Percentiles rank a stretch among this genome's conserved stretches.
Evolutionary conservation across 1,140 invertebrate genomes (phyloP).

Genomic region (Heliconius eleuchia): DNA sequence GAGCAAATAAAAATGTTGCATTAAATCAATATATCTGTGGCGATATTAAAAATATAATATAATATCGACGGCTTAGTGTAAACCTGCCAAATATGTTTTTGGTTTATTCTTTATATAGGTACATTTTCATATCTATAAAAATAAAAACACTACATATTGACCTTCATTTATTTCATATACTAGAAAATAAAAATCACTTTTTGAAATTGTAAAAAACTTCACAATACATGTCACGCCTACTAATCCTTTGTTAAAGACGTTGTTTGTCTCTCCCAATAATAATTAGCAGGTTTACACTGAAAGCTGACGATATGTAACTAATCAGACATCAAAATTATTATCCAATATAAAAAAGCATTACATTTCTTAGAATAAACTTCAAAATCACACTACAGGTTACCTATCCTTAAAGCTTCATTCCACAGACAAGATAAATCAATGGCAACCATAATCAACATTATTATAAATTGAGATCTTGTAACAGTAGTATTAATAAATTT

Average conservation of each 20-base stretch:
- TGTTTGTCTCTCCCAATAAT: too few species aligned
- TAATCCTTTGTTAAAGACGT: too few species aligned
- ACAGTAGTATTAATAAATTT: neutral
- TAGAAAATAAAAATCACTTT: too few species aligned
- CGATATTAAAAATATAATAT: slow-evolving; percentile 9
- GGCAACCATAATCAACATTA: slow-evolving; percentile 9
- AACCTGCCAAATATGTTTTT: too few species aligned
- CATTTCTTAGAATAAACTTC: slow-evolving; percentile 8
- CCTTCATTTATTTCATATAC: too few species aligned
- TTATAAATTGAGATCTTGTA: slow-evolving; percentile 11
- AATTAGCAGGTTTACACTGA: too few species aligned
- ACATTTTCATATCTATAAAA: too few species aligned
- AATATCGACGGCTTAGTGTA: neutral
- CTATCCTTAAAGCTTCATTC: slow-evolving; percentile 35
- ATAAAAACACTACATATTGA: too few species aligned
- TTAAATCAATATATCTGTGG: neutral
- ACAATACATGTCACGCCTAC: too few species aligned
- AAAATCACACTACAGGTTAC: slow-evolving; percentile 34
- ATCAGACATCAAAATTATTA: slow-evolving; percentile 22
- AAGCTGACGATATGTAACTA: neutral
- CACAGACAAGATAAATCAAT: slow-evolving; percentile 18
- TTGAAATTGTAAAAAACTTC: too few species aligned
- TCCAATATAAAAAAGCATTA: slow-evolving; percentile 16
- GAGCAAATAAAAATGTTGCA: neutral
- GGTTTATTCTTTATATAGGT: too few species aligned